Percentiles rank a stretch among this genome's conserved stretches.
Evolutionary conservation across 1,140 invertebrate species (phyloP).

Genomic region (Sitophilus oryzae): DNA sequence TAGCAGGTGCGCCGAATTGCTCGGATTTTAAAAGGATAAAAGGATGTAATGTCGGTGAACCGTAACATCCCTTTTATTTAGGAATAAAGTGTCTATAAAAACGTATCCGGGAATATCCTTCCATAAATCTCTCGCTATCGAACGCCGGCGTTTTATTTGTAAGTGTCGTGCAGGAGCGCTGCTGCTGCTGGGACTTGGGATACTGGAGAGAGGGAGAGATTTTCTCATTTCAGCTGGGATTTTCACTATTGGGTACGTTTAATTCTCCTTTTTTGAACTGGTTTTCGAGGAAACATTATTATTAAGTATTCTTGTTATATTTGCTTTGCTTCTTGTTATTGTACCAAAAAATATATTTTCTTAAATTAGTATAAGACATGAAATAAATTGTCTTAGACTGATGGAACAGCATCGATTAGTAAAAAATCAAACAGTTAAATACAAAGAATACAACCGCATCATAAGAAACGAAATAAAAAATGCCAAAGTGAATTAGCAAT

Average conservation of each 20-base stretch:
- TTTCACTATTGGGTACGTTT: slow-evolving; percentile 10
- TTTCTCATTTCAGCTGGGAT: slow-evolving; percentile 16
- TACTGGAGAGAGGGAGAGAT: slow-evolving; percentile 14
- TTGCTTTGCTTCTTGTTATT: too few species aligned
- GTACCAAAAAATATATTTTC: too few species aligned
- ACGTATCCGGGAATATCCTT: slow-evolving; percentile 21
- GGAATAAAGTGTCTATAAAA: slow-evolving; percentile 27
- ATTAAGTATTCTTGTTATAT: too few species aligned
- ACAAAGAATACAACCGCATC: too few species aligned
- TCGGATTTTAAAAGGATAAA: slow-evolving; percentile 24
- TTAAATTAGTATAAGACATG: too few species aligned
- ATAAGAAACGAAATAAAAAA: too few species aligned
- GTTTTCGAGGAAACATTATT: too few species aligned
- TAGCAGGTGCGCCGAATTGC: slow-evolving; percentile 24
- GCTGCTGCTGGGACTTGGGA: slow-evolving; percentile 12
- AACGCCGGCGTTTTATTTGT: slow-evolving; percentile 1
- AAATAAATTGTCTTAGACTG: too few species aligned
- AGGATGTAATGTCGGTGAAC: slow-evolving; percentile 23
- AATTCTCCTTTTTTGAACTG: slow-evolving; percentile 14
- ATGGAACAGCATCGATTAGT: too few species aligned
- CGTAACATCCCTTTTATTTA: slow-evolving; percentile 25
- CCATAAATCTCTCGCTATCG: slow-evolving; percentile 22
- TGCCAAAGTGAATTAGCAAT: too few species aligned
- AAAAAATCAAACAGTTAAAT: too few species aligned
- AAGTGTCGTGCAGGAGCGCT: not conserved